Base-by-base conservation (phyloP, 2,113 vertebrate species). In the Seriola quinqueradiata region DNA sequence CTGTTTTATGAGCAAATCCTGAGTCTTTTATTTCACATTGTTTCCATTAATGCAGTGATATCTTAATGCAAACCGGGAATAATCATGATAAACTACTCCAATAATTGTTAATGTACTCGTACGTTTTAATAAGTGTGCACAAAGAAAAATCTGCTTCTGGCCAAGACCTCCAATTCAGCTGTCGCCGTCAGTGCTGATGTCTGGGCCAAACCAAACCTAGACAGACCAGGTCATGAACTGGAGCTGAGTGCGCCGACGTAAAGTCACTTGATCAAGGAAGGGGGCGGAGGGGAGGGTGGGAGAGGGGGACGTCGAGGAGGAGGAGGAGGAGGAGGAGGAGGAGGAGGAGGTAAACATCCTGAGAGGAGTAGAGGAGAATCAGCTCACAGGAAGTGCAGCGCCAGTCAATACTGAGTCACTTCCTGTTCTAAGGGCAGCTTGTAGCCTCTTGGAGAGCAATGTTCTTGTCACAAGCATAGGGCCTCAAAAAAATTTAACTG, bases 321-420 rank as follows among this genome's bases (percentile, higher is more conserved):
- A 28, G 28, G 71, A 58, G n/a, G n/a, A n/a, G 77, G 23, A 38
- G 80, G 48, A 38, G 80, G 42, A 76, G 67, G 44, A 75, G 55
- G 67, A 84, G 71, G 73, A 87, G 84, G 90, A 74, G 88, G 86
- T 90, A 93, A 93, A 94, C 92, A 94, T 93, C 91, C 91, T 91
- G 88, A 90, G 73, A 90, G 81, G 82, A 87, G 87, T 74, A 77
- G 83, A 81, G 73, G 84, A 91, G 87, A 90, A 89, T 89, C 85
- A 88, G 83, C 63, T 50, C 75, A 83, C 81, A 94, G 94, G 94
- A 95, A 94, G 89, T 92, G 83, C 87, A 89, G 82, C 68, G 75
- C 38, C 82, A 90, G 90, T 89, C 84, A 87, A 92, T 90, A 92
- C 71, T 93, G 89, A 95, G 86, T 94, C 91, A 94, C 90, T 94